These are phyloP conservation scores for Rhipidura dahli DNA, from an alignment of 2,113 vertebrate genomes.

Conservation along the genomic window DNA sequence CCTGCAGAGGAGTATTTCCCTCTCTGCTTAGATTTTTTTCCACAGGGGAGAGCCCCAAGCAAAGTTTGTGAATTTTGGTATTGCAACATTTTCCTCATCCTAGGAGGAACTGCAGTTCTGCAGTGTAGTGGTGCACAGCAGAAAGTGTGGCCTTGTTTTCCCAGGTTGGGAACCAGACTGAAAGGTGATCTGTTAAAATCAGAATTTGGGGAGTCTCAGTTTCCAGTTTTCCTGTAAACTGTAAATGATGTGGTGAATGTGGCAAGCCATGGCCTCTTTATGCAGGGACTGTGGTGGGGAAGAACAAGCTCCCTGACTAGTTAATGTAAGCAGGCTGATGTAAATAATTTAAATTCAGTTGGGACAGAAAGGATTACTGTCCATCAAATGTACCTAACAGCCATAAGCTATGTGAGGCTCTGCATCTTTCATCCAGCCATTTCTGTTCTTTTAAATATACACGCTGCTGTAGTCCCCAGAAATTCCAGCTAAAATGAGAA, in stretches of 20 bases:
- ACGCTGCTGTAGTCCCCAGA: not conserved
- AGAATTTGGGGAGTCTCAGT: not conserved
- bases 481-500: not conserved
- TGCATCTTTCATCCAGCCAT: not conserved
- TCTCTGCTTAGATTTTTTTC: not conserved
- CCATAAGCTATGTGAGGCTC: not conserved
- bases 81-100: not conserved
- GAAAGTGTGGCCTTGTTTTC: not conserved
- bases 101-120: not conserved
- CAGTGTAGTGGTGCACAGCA: not conserved
- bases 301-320: not conserved
- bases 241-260: not conserved
- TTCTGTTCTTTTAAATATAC: not conserved
- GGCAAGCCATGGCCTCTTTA: not conserved
- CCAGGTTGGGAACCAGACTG: not conserved
- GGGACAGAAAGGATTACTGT: not conserved
- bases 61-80: not conserved
- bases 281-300: not conserved
- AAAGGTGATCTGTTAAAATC: not conserved
- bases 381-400: not conserved
- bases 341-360: slow-evolving; percentile 12
- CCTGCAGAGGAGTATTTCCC: not conserved
- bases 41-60: not conserved
- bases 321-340: not conserved
- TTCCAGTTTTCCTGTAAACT: not conserved